phyloP scores from a whole-genome alignment of 2,113 vertebrate species.

The Siniperca knerii region DNA sequence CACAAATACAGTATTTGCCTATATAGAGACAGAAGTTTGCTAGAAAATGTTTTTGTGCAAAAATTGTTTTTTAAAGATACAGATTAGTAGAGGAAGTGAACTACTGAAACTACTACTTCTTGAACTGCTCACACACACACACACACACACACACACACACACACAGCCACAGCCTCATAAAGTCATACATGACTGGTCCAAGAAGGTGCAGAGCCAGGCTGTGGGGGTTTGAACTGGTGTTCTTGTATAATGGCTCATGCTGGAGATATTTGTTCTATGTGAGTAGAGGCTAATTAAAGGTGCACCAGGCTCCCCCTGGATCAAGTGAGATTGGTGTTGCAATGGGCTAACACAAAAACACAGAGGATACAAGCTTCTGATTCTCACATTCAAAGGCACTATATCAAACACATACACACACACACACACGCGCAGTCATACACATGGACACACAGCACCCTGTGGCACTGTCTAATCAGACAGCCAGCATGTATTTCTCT shows the following conservation, averaged over 20 bases:
- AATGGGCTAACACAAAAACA: conserved; percentile 34
- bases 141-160: too few relatives aligned
- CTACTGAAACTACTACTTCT: background rate
- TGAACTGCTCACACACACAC: background rate
- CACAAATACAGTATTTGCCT: background rate
- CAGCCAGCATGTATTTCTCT: conserved; percentile 53
- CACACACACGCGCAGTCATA: conserved; percentile 8
- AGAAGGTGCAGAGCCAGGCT: conserved; percentile 17
- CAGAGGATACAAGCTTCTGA: conserved; percentile 37
- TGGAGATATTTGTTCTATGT: conserved; percentile 58
- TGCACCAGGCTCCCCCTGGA: conserved; percentile 58
- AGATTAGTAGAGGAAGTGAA: background rate
- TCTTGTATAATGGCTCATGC: conserved; percentile 38
- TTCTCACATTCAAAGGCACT: conserved; percentile 42
- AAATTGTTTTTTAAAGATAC: background rate
- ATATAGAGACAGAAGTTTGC: background rate
- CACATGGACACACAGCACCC: conserved; percentile 29
- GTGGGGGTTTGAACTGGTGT: conserved; percentile 29
- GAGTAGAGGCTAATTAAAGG: conserved; percentile 63
- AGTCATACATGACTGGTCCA: conserved; percentile 18
- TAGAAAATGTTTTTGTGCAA: background rate
- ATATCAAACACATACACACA: conserved; percentile 34
- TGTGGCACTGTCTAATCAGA: conserved; percentile 64
- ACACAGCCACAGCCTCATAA: background rate
- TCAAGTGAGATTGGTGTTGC: conserved; percentile 45